A percentile compares a stretch with the other conserved stretches of the same genome.
These are phyloP conservation scores for Drosophila equinoxialis DNA, from an alignment of 1,140 invertebrate genomes.

Conservation along the genomic window DNA sequence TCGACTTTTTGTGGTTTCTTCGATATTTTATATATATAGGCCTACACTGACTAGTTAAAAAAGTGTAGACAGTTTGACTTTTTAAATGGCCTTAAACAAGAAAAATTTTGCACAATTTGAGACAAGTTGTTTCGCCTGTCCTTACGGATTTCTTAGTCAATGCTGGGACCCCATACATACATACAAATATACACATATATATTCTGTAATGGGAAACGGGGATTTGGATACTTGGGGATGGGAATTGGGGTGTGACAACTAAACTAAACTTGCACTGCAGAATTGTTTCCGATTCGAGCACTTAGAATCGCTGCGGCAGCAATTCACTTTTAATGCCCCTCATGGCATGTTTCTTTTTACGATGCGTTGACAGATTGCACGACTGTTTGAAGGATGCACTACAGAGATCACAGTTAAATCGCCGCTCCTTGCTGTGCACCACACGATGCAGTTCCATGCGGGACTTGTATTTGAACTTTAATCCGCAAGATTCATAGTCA, in stretches of 20 bases:
- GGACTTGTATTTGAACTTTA: constrained; percentile 80
- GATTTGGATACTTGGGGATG: neutral
- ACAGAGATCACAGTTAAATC: constrained; percentile 77
- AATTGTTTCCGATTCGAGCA: neutral
- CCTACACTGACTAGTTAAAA: constrained; percentile 10
- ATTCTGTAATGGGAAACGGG: neutral
- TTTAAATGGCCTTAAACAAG: constrained; percentile 7
- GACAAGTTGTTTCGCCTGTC: neutral
- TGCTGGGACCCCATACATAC: neutral
- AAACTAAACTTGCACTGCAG: constrained; percentile 26
- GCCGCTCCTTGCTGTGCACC: constrained; percentile 78
- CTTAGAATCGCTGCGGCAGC: constrained; percentile 68
- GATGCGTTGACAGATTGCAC: constrained; percentile 77
- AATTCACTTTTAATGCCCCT: constrained; percentile 70
- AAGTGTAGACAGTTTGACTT: neutral
- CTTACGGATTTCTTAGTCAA: constrained; percentile 1
- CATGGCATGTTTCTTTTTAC: constrained; percentile 75
- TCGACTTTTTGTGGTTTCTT: neutral
- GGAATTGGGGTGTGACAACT: constrained; percentile 19
- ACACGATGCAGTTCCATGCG: constrained; percentile 77
- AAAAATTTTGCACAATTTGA: constrained; percentile 3
- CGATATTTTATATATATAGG: constrained; percentile 26
- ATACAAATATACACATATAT: neutral
- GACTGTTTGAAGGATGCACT: constrained; percentile 79
- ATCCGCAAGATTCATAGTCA: constrained; percentile 71